These are phyloP conservation scores for Leptopilina syphax DNA, from an alignment of 2,888 invertebrate species.

Conservation along the genomic window DNA sequence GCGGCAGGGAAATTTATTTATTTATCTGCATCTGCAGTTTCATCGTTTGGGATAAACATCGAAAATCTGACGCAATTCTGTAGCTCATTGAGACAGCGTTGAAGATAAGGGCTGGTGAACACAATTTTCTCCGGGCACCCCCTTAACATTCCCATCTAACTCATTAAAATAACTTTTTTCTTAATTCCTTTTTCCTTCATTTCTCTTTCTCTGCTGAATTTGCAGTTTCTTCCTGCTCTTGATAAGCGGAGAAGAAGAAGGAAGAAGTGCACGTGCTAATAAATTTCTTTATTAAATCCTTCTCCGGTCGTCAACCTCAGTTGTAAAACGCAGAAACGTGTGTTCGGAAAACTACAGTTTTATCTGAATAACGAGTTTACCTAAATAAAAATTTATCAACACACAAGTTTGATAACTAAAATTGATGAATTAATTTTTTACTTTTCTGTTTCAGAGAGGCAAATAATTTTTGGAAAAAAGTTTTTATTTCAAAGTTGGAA, in stretches of 20 bases:
- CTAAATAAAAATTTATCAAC: slow-evolving; percentile 26
- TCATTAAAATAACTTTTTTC: slow-evolving; percentile 43
- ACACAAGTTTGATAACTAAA: slow-evolving; percentile 2
- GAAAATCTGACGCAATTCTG: slow-evolving; percentile 71
- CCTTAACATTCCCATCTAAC: slow-evolving; percentile 64
- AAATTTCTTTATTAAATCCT: slow-evolving; percentile 14
- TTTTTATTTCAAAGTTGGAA: background rate
- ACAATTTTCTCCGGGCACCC: slow-evolving; percentile 55
- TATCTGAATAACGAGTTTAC: slow-evolving; percentile 34
- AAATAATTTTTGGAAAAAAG: background rate
- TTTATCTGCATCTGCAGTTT: slow-evolving; percentile 66
- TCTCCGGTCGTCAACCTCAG: slow-evolving; percentile 31
- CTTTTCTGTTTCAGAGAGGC: background rate
- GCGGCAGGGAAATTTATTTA: slow-evolving; percentile 66
- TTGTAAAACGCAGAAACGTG: slow-evolving; percentile 27
- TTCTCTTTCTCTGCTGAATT: background rate
- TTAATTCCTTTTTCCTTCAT: slow-evolving; percentile 44
- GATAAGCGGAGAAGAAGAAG: background rate
- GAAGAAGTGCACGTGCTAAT: slow-evolving; percentile 3
- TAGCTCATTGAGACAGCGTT: slow-evolving; percentile 70
- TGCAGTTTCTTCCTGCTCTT: slow-evolving; percentile 18
- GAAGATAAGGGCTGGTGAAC: slow-evolving; percentile 69
- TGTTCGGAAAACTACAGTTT: slow-evolving; percentile 31
- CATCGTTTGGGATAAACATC: slow-evolving; percentile 71
- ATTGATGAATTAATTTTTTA: slow-evolving; percentile 1